phyloP scores from a whole-genome alignment of 2,888 invertebrate species.

The Rhamnusium bicolor region DNA sequence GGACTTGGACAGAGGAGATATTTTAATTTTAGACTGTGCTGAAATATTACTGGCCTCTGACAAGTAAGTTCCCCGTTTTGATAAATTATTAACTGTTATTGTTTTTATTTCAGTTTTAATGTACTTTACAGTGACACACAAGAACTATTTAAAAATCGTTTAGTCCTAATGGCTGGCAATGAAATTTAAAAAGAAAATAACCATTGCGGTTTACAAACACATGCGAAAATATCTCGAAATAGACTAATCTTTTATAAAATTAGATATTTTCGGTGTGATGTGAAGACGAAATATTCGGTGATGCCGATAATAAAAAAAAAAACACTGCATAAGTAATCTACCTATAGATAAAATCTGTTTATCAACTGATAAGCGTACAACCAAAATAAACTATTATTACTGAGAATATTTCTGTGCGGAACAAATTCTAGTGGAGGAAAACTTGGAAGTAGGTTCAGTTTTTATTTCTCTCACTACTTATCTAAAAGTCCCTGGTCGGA shows the following conservation, averaged over 20 bases:
- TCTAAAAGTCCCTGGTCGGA: too few relatives aligned
- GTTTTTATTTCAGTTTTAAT: background rate
- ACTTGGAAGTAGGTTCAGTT: background rate
- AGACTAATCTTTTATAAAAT: background rate
- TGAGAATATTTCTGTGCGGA: background rate
- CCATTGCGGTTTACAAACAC: background rate
- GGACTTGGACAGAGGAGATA: constrained; percentile 47
- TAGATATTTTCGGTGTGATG: background rate
- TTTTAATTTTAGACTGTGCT: constrained; percentile 59
- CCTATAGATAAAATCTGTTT: background rate
- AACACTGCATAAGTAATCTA: background rate
- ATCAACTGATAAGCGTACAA: background rate
- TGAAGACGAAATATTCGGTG: background rate
- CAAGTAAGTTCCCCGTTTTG: background rate
- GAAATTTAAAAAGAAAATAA: constrained; percentile 12
- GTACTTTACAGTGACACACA: background rate
- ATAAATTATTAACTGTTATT: background rate
- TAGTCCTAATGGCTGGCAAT: background rate
- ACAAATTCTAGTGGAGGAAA: background rate
- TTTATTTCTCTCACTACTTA: too few relatives aligned
- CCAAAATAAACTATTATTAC: background rate
- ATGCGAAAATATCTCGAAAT: constrained; percentile 1
- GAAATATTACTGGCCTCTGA: constrained; percentile 50
- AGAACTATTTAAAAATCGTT: constrained; percentile 1
- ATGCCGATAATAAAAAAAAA: constrained; percentile 5